A percentile compares a stretch with the other conserved stretches of the same genome.
phyloP scores from a whole-genome alignment of 2,797 vertebrate species.

The Hafferia zeledoni region DNA sequence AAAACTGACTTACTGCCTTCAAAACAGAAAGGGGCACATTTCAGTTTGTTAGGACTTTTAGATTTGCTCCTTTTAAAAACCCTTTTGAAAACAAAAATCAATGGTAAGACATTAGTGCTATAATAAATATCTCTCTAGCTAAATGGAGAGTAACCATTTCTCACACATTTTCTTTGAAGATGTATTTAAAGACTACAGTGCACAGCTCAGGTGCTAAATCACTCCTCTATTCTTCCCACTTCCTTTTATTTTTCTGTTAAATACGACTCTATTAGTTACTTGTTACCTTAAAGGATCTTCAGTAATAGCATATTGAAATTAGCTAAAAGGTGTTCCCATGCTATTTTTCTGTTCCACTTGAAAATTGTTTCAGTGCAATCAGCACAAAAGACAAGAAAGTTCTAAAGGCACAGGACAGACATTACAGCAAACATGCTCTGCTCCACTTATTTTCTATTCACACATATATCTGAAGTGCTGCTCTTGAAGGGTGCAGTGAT shows the following conservation, averaged over 20 bases:
- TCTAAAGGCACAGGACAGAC: not conserved
- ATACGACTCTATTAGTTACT: not conserved
- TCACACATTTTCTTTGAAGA: not conserved
- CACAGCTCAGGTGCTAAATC: not conserved
- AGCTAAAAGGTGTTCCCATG: not conserved
- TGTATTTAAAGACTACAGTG: not conserved
- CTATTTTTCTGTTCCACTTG: not conserved
- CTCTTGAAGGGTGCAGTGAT: not conserved
- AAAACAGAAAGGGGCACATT: not conserved
- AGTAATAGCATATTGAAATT: not conserved
- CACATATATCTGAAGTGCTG: not conserved
- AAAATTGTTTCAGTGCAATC: fast-evolving
- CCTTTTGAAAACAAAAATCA: not conserved
- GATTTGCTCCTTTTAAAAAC: not conserved
- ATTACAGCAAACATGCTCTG: not conserved
- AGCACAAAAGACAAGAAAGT: not conserved
- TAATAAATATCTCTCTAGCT: not conserved
- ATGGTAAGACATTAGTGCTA: not conserved
- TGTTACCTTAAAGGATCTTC: not conserved
- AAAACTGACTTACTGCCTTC: slow-evolving; percentile 4
- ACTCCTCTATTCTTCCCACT: not conserved
- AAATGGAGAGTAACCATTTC: not conserved
- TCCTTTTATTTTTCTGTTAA: not conserved
- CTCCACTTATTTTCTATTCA: not conserved
- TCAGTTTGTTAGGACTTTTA: not conserved